Evolutionary conservation across 2,888 invertebrate genomes (phyloP), one percentile per base, ranked within the genome.

Genomic region (Hirtodrosophila alboralis): DNA sequence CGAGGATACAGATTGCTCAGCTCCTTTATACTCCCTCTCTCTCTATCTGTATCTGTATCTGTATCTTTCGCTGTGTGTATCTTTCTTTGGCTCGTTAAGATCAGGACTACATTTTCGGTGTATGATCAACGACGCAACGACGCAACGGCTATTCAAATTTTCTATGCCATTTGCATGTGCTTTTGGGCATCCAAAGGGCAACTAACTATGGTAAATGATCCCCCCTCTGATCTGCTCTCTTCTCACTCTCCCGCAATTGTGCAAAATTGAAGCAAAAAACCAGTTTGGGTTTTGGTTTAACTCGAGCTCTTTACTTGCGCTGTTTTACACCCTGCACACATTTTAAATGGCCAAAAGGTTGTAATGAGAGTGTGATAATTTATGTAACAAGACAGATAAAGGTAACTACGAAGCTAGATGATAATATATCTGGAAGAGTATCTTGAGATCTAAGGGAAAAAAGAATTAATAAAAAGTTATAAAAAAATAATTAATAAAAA

Each of bases 211-310:
- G 18, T 5, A 18, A 18, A 18, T 18, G 18, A 18, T 4, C 4
- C 21, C 21, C 23, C 31, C 34, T 6, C 18, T 18, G 18, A 18
- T 16, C 9, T 8, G 18, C 1, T 21, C 21, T 28, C 10, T 21
- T 16, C 41, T 12, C n/a, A n/a, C n/a, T n/a, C 33, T n/a, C 14
- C 27, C 16, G 9, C 31, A 23, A 44, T 31, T 61, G 49, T 69
- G 66, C 64, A 63, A 63, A 67, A 62, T 33, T 31, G 31, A 49
- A 53, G 41, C 47, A 72, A 61, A 75, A 83, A 80, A 80, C 86
- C 84, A 62, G 80, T 86, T 80, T 62, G 45, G 27, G 48, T 51
- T 67, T n/a, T n/a, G n/a, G n/a, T n/a, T 44, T 48, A 60, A 41
- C 71, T 74, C 64, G 33, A 31, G 59, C 49, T 60, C 52, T 59